A percentile compares a stretch with the other conserved stretches of the same genome.
Evolutionary conservation across 2,888 invertebrate genomes (phyloP).

Genomic region (Heteromyza rotundicornis): DNA sequence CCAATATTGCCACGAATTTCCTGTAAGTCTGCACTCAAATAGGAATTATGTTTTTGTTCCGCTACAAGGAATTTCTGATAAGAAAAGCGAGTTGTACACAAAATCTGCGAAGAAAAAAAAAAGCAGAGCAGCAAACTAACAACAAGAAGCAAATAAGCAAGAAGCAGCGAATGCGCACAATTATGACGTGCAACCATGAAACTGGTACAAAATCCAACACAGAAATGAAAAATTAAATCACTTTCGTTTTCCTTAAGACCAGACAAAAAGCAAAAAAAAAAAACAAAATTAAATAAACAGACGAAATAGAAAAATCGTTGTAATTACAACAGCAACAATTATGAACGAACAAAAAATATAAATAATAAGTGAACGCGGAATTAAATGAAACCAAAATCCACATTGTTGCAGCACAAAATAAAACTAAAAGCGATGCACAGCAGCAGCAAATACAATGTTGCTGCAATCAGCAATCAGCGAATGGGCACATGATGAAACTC

Average conservation of each 20-base stretch:
- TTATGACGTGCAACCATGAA: slow-evolving; percentile 45
- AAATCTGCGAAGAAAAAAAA: slow-evolving; percentile 15
- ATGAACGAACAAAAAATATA: slow-evolving; percentile 3
- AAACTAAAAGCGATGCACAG: slow-evolving; percentile 14
- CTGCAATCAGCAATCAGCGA: slow-evolving; percentile 12
- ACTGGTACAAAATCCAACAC: slow-evolving; percentile 41
- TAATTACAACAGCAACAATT: slow-evolving; percentile 23
- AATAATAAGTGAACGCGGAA: slow-evolving; percentile 21
- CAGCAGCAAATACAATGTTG: slow-evolving; percentile 7
- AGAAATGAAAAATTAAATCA: slow-evolving; percentile 28
- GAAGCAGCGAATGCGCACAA: slow-evolving; percentile 29
- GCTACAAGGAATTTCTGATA: slow-evolving; percentile 19
- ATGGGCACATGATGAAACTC: slow-evolving; percentile 14
- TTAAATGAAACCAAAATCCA: slow-evolving; percentile 6
- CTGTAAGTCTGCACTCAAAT: slow-evolving; percentile 21
- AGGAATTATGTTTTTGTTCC: slow-evolving; percentile 12
- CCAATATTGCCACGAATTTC: slow-evolving; percentile 31
- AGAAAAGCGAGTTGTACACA: slow-evolving; percentile 17
- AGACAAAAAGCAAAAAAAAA: background rate
- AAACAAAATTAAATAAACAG: no score
- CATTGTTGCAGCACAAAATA: background rate
- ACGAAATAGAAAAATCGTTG: no score
- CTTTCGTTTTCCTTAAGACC: slow-evolving; percentile 34
- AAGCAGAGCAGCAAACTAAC: slow-evolving; percentile 27
- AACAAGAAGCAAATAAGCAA: slow-evolving; percentile 14